Percentiles rank a stretch among this genome's conserved stretches.
Conservation (phyloP, 1,140 invertebrate species). For the Mercenaria mercenaria region DNA sequence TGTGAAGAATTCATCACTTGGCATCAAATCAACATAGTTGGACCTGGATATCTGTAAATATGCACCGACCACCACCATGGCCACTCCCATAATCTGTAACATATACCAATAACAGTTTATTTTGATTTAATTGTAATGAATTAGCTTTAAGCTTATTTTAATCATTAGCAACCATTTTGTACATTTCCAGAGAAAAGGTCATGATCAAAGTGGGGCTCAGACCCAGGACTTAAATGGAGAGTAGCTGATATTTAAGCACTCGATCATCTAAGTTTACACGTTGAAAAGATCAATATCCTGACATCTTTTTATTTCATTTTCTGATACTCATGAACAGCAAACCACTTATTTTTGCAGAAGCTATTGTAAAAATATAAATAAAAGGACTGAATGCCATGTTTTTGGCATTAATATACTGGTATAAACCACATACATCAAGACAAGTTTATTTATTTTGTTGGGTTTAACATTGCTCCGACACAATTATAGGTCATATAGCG, state of each 20-base stretch:
- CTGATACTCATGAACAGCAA: too few species aligned
- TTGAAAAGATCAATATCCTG: too few species aligned
- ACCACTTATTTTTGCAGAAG: too few species aligned
- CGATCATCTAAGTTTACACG: too few species aligned
- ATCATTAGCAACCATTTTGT: not conserved
- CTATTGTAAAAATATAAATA: too few species aligned
- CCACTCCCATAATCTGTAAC: slow-evolving; percentile 91
- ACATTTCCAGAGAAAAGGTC: not conserved
- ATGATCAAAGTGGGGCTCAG: not conserved
- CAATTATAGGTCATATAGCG: too few species aligned
- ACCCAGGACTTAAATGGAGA: not conserved
- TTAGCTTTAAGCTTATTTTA: not conserved
- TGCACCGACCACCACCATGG: slow-evolving; percentile 91
- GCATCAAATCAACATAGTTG: slow-evolving; percentile 90
- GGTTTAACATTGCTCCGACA: not conserved
- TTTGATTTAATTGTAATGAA: not conserved
- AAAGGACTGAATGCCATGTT: too few species aligned
- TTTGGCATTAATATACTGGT: too few species aligned
- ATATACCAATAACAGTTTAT: not conserved
- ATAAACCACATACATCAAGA: too few species aligned
- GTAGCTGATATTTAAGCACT: too few species aligned
- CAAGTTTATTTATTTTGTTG: too few species aligned
- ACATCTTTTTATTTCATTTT: too few species aligned
- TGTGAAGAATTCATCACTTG: slow-evolving; percentile 90
- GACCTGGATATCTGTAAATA: slow-evolving; percentile 91